Base-by-base conservation (phyloP, 2,888 invertebrate genomes). In the Oligia strigilis region DNA sequence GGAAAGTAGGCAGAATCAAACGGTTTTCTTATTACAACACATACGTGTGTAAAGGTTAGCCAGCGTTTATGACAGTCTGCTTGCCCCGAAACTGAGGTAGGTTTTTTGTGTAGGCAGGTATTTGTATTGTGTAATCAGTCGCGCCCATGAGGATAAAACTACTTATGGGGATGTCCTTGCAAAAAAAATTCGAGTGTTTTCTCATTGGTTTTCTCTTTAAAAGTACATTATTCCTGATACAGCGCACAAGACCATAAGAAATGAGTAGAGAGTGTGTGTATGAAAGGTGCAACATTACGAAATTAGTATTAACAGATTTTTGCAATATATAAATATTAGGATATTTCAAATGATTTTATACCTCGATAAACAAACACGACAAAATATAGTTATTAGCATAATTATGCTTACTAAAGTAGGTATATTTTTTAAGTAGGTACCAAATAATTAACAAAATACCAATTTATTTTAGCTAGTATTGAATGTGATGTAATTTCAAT, bases 391-490 rank as follows among this genome's bases (percentile, higher is more conserved):
- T 72, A 69, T 23, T 49, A 49, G 36, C 40, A 40, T 64, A n/a
- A 62, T 29, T 29, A 29, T n/a, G 58, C 23, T 58, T 58, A 58
- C 3, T 40, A 36, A 49, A 40, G 17, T 36, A 71, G 14, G 0
- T 8, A 36, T 23, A 23, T 8, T 17, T 23, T 74, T 75, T n/a
- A 75, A 60, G 9, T 77, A 77, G 49, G 9, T 23, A 11, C 40
- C 23, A 23, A 40, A 23, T 23, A 40, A 40, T 36, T 23, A 67
- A 13, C 9, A 69, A 69, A 23, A 76, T 17, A 76, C 17, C 17
- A 23, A 55, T 9, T 17, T 43, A 73, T 75, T 40, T 52, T 73
- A 74, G 17, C 14, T 75, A 23, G 29, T 23, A 76, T 73, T 75
- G 29, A 29, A 65, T n/a, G 17, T 65, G 11, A 75, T 76, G 19